phyloP scores from a whole-genome alignment of 2,797 vertebrate genomes.

The Alca torda region DNA sequence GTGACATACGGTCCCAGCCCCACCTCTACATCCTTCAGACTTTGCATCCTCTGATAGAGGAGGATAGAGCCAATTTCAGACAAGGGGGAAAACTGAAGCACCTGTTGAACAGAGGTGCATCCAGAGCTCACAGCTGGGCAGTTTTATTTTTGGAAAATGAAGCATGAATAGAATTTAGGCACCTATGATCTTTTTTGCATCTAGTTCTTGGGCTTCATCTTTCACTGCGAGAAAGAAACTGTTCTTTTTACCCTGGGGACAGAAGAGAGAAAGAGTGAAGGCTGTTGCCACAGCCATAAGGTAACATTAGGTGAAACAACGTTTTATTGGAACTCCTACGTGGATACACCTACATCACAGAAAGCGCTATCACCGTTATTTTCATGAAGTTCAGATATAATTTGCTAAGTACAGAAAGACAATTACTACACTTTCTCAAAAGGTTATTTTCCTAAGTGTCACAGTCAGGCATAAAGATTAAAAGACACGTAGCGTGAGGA shows the following conservation, averaged over 20 bases:
- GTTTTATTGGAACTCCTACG: neutral
- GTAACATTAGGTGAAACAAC: neutral
- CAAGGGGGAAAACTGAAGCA: neutral
- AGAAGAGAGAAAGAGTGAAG: neutral
- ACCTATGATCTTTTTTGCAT: neutral
- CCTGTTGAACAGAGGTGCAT: neutral
- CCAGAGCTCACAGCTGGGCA: neutral
- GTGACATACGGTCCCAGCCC: neutral
- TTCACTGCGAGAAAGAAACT: neutral
- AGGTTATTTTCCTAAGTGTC: neutral
- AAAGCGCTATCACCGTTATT: neutral
- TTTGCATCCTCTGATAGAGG: accelerated
- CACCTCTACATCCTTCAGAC: neutral
- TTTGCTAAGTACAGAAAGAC: neutral
- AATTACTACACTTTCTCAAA: neutral
- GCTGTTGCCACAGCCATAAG: neutral
- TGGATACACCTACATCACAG: neutral
- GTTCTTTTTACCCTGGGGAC: neutral
- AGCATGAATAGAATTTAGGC: neutral
- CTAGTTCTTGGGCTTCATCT: neutral
- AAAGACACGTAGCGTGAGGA: neutral
- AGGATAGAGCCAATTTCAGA: neutral
- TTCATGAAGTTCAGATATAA: neutral
- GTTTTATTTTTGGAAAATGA: neutral
- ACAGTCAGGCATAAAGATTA: neutral